Conservation (phyloP, 2,113 vertebrate genomes). For the Tautogolabrus adspersus region DNA sequence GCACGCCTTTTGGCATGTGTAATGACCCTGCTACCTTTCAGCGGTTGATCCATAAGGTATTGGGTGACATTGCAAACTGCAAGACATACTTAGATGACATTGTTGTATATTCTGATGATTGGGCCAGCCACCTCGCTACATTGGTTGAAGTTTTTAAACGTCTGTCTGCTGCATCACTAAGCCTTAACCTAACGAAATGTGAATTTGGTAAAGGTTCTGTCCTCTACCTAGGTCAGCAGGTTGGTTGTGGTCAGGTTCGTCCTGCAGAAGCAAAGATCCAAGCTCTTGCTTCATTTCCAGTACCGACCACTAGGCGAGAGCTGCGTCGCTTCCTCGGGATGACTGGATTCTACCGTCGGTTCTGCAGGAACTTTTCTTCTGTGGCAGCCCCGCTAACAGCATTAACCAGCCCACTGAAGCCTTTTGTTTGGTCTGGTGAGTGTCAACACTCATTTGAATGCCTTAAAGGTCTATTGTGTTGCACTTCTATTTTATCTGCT, state of each 20-base stretch:
- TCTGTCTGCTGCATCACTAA: neutral
- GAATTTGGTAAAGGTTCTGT: neutral
- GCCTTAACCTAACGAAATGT: neutral
- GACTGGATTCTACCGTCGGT: neutral
- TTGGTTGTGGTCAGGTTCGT: neutral
- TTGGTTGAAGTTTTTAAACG: neutral
- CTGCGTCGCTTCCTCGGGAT: neutral
- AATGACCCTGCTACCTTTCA: neutral
- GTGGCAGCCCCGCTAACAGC: neutral
- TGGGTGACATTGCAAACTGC: neutral
- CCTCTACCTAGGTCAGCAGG: slow-evolving; percentile 3
- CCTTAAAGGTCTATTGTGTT: too few relatives aligned
- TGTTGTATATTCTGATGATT: neutral
- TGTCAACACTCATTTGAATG: too few relatives aligned
- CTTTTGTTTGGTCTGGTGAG: too few relatives aligned
- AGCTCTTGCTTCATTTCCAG: neutral
- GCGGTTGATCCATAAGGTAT: neutral
- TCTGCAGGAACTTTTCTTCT: neutral
- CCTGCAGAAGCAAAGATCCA: neutral
- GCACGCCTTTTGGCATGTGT: neutral
- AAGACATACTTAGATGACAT: neutral
- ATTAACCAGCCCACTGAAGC: neutral
- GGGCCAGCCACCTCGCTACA: neutral
- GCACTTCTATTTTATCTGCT: too few relatives aligned
- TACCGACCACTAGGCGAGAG: neutral